Conservation (phyloP, 2,888 invertebrate genomes). For the Polietes domitor region DNA sequence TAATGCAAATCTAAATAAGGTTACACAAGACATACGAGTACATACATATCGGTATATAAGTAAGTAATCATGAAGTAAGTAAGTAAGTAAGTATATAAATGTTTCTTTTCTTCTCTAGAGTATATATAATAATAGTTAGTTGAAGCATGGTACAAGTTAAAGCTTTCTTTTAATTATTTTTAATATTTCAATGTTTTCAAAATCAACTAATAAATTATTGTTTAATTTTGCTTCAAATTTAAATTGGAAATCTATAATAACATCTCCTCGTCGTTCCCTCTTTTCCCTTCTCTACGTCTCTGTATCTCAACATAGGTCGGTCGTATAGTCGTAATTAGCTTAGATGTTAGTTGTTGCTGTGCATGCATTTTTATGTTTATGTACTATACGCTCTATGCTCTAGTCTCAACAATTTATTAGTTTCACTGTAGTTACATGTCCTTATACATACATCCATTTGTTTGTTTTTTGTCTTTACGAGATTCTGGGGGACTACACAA, state of each 20-base stretch:
- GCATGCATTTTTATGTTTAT: no score
- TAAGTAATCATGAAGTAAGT: background rate
- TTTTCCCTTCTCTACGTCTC: no score
- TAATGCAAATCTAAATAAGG: slow-evolving; percentile 2
- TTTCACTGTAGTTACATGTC: slow-evolving; percentile 37
- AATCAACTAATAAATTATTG: slow-evolving; percentile 38
- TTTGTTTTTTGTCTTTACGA: slow-evolving; percentile 37
- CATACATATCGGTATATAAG: slow-evolving; percentile 64
- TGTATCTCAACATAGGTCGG: no score
- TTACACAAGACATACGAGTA: slow-evolving; percentile 60
- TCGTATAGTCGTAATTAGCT: no score
- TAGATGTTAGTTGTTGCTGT: no score
- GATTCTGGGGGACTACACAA: slow-evolving; percentile 57
- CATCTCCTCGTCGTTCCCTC: no score
- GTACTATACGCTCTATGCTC: slow-evolving; percentile 41
- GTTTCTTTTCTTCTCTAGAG: background rate
- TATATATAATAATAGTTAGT: slow-evolving; percentile 46
- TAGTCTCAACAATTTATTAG: slow-evolving; percentile 58
- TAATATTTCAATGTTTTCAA: slow-evolving; percentile 56
- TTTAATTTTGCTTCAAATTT: slow-evolving; percentile 27
- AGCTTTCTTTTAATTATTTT: slow-evolving; percentile 33
- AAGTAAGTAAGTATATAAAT: slow-evolving; percentile 3
- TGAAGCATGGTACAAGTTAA: slow-evolving; percentile 63
- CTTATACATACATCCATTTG: slow-evolving; percentile 12
- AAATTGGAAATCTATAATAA: slow-evolving; percentile 56